phyloP scores from a whole-genome alignment of 1,140 invertebrate genomes.

The Apolygus lucorum region DNA sequence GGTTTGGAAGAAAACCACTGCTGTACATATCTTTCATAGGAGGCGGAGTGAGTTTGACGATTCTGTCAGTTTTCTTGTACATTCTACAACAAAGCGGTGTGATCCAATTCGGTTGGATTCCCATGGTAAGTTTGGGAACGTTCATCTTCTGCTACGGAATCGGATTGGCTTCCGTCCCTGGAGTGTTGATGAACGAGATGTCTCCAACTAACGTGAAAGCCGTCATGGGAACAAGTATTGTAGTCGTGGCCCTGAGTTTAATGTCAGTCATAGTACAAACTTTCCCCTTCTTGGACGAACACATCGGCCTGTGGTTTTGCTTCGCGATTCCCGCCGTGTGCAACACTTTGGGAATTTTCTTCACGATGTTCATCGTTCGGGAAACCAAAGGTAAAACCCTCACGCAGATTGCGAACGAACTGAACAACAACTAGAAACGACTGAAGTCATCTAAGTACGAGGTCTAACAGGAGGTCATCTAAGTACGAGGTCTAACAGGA shows the following conservation, averaged over 20 bases:
- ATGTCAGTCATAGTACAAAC: background rate
- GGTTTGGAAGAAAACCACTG: background rate
- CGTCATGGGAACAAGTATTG: background rate
- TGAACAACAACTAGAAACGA: too few relatives aligned
- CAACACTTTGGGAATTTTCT: background rate
- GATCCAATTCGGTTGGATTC: background rate
- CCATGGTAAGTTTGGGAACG: background rate
- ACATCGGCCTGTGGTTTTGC: background rate
- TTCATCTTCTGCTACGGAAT: background rate
- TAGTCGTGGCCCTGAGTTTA: background rate
- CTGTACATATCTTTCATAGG: background rate
- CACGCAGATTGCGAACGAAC: background rate
- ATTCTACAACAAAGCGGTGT: background rate
- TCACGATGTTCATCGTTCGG: background rate
- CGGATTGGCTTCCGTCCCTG: background rate
- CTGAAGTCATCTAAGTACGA: too few relatives aligned
- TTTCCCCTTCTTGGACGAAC: background rate
- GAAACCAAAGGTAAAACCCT: conserved; percentile 20
- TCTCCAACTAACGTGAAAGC: background rate
- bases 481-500: too few relatives aligned
- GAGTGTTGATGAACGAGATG: background rate
- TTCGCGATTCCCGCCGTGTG: background rate
- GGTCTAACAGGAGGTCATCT: too few relatives aligned
- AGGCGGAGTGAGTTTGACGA: background rate
- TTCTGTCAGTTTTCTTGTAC: background rate